Base-by-base conservation (phyloP, 92 coral and sea anemone genomes). In the Paramuricea clavata region DNA sequence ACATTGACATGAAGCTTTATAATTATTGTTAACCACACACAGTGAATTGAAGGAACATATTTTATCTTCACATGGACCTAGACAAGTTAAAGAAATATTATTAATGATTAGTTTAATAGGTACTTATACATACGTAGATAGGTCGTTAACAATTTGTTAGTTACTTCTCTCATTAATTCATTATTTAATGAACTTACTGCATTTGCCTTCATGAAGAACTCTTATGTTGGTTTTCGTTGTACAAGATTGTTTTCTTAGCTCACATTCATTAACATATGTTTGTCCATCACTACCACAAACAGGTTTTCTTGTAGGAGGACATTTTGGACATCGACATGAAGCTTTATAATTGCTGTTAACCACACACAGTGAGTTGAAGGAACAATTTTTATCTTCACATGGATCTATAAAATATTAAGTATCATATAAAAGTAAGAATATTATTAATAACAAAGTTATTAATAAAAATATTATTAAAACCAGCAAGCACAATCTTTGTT, bases 1-100 rank as follows among this genome's bases (percentile, higher is more conserved):
- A 83, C 97, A 95, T 74, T 41, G 87, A 49, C 98, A 94, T 47
- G 74, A 69, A 9, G 95, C 89, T 47, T 74, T 52, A 3, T 92
- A 92, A 30, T 69, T 78, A 17, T 72, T 76, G 62, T 76, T 69
- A 10, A 90, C 86, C 1, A 52, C 59, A 73, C 98, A 95, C 36
- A 73, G 69, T 1, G 87, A 85, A 36, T 94, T 89, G 74, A 70
- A 59, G 13, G 85, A 89, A 56, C 98, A 95, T 13, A 81, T 86
- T 23, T 82, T 81, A 59, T 81, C 87, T 17, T 92, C 77, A 77
- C 98, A 95, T 2, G 91, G 86, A 78, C 90, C 98, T 95, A 68
- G 41, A 30, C 4, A 31, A 32, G 6, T 31, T 31, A 17, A 15
- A 2, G 28, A 28, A 8, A 11, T 0, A 12, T 23, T 23, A 61